Percentiles rank a stretch among this genome's conserved stretches.
Conservation (phyloP, 2,888 invertebrate species). For the Panzeria rudis region DNA sequence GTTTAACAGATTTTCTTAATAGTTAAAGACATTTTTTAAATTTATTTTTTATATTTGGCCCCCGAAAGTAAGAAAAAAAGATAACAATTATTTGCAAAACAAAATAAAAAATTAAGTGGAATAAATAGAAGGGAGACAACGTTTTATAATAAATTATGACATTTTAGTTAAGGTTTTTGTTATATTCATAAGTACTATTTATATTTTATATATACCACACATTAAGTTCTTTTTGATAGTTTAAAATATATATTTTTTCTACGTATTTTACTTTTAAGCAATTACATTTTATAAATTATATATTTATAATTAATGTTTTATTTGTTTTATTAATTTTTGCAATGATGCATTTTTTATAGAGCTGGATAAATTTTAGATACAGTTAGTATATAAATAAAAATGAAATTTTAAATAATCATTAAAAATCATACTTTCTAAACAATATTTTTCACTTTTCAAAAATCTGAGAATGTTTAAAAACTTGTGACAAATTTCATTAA, state of each 20-base stretch:
- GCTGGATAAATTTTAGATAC: slow-evolving; percentile 69
- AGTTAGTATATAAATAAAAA: slow-evolving; percentile 38
- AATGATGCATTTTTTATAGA: slow-evolving; percentile 66
- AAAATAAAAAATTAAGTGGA: slow-evolving; percentile 55
- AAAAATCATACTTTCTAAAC: neutral
- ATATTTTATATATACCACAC: slow-evolving; percentile 65
- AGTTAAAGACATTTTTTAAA: slow-evolving; percentile 63
- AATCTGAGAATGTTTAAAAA: neutral
- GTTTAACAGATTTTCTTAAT: slow-evolving; percentile 47
- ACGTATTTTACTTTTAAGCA: slow-evolving; percentile 29
- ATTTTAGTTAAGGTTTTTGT: slow-evolving; percentile 29
- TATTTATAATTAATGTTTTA: neutral
- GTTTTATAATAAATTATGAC: slow-evolving; percentile 22
- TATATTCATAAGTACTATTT: slow-evolving; percentile 33
- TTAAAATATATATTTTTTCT: slow-evolving; percentile 34
- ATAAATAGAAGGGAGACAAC: slow-evolving; percentile 60
- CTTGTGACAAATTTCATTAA: neutral
- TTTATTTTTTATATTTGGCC: slow-evolving; percentile 78
- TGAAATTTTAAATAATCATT: neutral
- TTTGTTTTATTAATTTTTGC: slow-evolving; percentile 27
- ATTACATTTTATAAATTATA: neutral
- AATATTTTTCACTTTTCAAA: slow-evolving; percentile 51
- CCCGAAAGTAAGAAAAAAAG: slow-evolving; percentile 82
- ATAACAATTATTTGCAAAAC: slow-evolving; percentile 51
- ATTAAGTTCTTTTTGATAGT: slow-evolving; percentile 39